Conservation (phyloP, 2,797 vertebrate genomes). For the Gadopsis marmoratus region DNA sequence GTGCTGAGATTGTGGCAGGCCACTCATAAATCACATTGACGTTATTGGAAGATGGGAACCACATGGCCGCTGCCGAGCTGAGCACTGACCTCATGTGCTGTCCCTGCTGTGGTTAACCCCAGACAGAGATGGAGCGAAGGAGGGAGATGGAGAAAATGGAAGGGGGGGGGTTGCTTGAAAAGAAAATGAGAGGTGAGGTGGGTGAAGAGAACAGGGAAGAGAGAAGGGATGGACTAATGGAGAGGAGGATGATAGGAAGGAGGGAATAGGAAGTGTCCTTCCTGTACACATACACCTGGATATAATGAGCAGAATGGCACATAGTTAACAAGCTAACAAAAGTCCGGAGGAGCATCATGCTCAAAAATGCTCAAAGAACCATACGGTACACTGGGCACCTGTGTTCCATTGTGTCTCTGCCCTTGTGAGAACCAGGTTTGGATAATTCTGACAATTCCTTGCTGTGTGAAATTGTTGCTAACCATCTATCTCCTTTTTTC, state of each 20-base stretch:
- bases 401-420: neutral
- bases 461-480: neutral
- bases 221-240: constrained; percentile 39
- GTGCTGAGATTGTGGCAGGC: constrained; percentile 74
- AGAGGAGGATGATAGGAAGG: constrained; percentile 27
- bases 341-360: neutral
- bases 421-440: neutral
- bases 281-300: neutral
- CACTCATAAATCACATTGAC: constrained; percentile 87
- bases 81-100: constrained; percentile 84
- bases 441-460: neutral
- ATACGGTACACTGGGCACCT: neutral
- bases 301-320: constrained; percentile 3
- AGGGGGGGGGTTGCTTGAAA: neutral
- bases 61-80: constrained; percentile 80
- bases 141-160: constrained; percentile 9
- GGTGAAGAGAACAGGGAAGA: constrained; percentile 2
- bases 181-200: constrained; percentile 24
- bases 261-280: constrained; percentile 22
- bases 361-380: neutral
- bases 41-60: constrained; percentile 87
- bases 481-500: neutral
- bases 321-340: constrained; percentile 10
- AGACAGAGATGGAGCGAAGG: constrained; percentile 48
- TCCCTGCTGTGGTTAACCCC: constrained; percentile 81